Base-by-base conservation (phyloP, 2,797 vertebrate genomes). In the Coilia nasus region DNA sequence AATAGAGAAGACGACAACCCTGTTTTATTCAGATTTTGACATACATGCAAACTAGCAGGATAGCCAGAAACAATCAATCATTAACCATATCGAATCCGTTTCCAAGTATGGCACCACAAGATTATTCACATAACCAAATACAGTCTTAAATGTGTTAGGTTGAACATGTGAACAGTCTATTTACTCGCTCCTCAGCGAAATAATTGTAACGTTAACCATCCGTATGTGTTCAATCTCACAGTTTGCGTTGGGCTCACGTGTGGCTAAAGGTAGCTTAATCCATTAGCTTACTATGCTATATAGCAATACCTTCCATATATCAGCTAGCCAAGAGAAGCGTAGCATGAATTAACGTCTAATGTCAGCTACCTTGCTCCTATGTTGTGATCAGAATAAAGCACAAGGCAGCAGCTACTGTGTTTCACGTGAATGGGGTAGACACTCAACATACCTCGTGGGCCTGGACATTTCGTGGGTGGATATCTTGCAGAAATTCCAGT, bases 381-480 rank as follows among this genome's bases (percentile, higher is more conserved):
- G 25, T 67, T 19, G 28, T 75, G 31, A 19, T 35, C 67, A 12
- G 25, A 12, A 75, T 15, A 75, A 35, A 31, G 67, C 12, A 12
- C 28, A n/a, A 59, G 31, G 14, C 3, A 35, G 28, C 67, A 75
- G 67, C 28, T 75, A 35, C 28, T 35, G 67, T 41, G 67, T 10
- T 75, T 28, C 67, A 75, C 67, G 31, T 75, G 67, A 75, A 75
- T 75, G 67, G 14, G 35, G 31, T 19, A 14, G 28, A 41, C 31
- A 75, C 67, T 75, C 17, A 83, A 88, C 88, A 25, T 85, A 89
- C 88, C 88, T 89, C 82, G 86, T 84, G 82, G 88, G 88, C 83
- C 88, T 88, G 82, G 88, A 87, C 88, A 89, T 89, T 85, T 84
- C 86, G 85, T 35, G 67, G 28, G 28, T 67, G 62, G 62, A 67